Conservation (phyloP, 2,797 vertebrate species). For the Sternotherus odoratus region DNA sequence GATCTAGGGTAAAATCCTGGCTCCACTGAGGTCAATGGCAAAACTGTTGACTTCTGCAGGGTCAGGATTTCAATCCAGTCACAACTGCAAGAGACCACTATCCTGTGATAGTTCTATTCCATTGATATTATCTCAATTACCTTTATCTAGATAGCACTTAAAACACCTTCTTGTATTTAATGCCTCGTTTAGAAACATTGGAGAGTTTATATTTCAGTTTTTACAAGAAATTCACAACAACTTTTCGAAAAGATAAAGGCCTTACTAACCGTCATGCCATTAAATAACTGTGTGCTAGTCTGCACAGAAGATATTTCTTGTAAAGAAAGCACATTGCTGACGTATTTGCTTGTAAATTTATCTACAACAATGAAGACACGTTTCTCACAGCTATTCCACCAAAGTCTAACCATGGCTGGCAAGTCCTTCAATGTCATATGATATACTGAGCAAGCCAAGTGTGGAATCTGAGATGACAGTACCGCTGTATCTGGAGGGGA, state of each 20-base stretch:
- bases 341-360: conserved; percentile 94
- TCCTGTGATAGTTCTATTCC: not conserved
- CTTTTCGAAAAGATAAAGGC: not conserved
- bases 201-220: not conserved
- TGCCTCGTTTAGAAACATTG: not conserved
- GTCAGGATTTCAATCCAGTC: not conserved
- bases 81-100: not conserved
- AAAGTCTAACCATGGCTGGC: conserved; percentile 97
- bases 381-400: conserved; percentile 99
- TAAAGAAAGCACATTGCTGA: conserved; percentile 92
- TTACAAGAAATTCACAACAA: not conserved
- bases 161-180: not conserved
- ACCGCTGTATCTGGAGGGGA: conserved; percentile 73
- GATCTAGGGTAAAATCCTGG: not conserved
- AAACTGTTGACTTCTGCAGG: not conserved
- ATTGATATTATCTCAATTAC: not conserved
- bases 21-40: not conserved
- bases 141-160: not conserved
- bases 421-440: conserved; percentile 93
- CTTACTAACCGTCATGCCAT: conserved; percentile 93
- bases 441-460: conserved; percentile 95
- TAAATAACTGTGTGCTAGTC: conserved; percentile 92
- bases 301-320: conserved; percentile 96
- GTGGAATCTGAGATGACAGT: conserved; percentile 89
- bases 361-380: conserved; percentile 92